Percentiles rank a stretch among this genome's conserved stretches.
Conservation (phyloP, 2,888 invertebrate species). For the Apamea crenata region DNA sequence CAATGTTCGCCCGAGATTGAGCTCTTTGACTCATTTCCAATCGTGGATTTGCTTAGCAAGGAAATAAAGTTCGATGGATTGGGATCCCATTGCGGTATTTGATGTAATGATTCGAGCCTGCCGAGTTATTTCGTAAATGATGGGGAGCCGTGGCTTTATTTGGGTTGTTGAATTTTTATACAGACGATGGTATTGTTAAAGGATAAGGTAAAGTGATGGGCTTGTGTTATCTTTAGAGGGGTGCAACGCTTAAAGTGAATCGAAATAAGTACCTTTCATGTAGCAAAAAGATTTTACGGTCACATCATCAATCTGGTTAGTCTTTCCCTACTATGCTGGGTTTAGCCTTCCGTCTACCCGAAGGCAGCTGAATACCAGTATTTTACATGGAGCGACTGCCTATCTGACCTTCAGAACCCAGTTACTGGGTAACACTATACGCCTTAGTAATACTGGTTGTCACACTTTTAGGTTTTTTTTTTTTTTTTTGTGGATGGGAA, state of each 20-base stretch:
- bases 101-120: conserved; percentile 30
- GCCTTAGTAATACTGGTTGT: neutral
- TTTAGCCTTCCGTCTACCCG: neutral
- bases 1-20: conserved; percentile 37
- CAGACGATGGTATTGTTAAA: neutral
- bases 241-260: neutral
- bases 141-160: neutral
- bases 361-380: neutral
- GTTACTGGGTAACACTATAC: neutral
- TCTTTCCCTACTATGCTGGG: neutral
- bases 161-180: neutral
- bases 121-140: conserved; percentile 29
- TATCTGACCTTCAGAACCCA: neutral
- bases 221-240: neutral
- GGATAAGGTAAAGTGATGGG: neutral
- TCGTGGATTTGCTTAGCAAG: conserved; percentile 49
- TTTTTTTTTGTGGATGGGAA: no score
- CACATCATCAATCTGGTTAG: neutral
- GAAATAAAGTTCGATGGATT: conserved; percentile 48
- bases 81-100: conserved; percentile 32
- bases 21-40: conserved; percentile 56
- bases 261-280: neutral
- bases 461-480: no score
- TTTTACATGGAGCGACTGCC: no score
- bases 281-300: no score